Evolutionary conservation across 1,140 invertebrate genomes (phyloP), one percentile per base, ranked within the genome.

Genomic region (Sminthurides bifidus): DNA sequence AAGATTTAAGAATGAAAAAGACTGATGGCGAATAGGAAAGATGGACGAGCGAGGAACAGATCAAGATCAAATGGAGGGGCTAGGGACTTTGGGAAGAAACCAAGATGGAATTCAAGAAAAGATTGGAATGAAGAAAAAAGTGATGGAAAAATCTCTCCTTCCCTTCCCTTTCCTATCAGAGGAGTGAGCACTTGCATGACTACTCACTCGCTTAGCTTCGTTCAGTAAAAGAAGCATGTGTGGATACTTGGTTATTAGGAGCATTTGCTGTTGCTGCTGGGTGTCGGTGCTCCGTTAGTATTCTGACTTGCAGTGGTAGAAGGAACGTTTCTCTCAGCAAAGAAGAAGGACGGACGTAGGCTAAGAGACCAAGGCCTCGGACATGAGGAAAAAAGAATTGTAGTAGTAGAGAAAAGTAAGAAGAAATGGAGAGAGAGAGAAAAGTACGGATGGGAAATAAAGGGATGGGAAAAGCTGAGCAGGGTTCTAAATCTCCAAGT

Each of bases 401-500:
- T 6, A 40, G 50, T 8, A 51, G 49, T 48, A 27, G 45, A 48
- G 17, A 48, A 30, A 19, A 24, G 29, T 10, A 19, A 17, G 24
- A 19, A 43, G 5, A 3, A 52, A 17, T n/a, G 29, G 41, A 38
- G 38, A 45, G 55, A 48, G 21, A 54, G 38, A 23, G 27, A 52
- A n/a, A 40, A 21, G 23, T 41, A 50, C 33, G 17, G 54, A 56
- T 23, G 26, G 41, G 14, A 40, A 50, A 45, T 52, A 43, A 52
- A 57, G 51, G 33, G 43, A 40, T 29, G 50, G 49, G 38, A 46
- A 48, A 46, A 46, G 59, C 46, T n/a, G n/a, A n/a, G 37, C 35
- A 41, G 51, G 54, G 53, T 54, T 52, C 54, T 66, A 66, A 66
- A 66, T 66, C 64, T 66, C 59, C 61, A 58, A 59, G 64, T 59